Base-by-base conservation (phyloP, 2,888 invertebrate species). In the Scaptomyza parva region DNA sequence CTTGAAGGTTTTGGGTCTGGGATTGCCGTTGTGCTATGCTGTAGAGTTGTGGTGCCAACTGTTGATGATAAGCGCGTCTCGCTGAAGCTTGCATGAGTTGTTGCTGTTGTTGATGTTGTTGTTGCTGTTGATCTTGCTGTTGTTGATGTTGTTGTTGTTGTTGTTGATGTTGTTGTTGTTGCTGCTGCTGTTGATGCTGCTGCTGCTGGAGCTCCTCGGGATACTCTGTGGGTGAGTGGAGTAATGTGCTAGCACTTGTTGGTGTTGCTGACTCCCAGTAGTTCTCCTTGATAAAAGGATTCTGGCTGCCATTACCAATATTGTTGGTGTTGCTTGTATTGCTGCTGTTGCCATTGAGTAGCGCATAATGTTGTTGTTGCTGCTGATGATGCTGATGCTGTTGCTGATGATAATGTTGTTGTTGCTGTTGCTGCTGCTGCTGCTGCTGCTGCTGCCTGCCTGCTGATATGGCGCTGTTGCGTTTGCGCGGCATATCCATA, bases 401-500 rank as follows among this genome's bases (percentile, higher is more conserved):
- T 40, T 68, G 65, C 37, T 43, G 43, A 39, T 64, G 50, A 28
- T 76, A 69, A 55, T 79, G 78, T 18, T 82, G 71, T 17, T 61
- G 71, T 2, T 63, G 54, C 8, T 69, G 62, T 8, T 53, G 55
- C n/a, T 45, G 63, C n/a, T 73, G 68, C 40, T 77, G 73, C 73
- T 86, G 74, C 47, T 80, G 80, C n/a, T 65, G 44, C 12, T 70
- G 60, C 53, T 80, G 79, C 55, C 77, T 72, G 57, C 63, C 52
- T 44, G 67, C 54, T 69, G 72, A 53, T 68, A 75, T 55, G 37
- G 62, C 69, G 39, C 72, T 76, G 76, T 74, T 88, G 30, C 90
- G 88, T 79, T 91, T 91, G 18, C 91, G 89, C 52, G 91, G 90
- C 91, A 91, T 91, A 50, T 91, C 90, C 53, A 68, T 50, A 58